Base-by-base conservation (phyloP, 2,113 vertebrate species). In the Lontra canadensis region DNA sequence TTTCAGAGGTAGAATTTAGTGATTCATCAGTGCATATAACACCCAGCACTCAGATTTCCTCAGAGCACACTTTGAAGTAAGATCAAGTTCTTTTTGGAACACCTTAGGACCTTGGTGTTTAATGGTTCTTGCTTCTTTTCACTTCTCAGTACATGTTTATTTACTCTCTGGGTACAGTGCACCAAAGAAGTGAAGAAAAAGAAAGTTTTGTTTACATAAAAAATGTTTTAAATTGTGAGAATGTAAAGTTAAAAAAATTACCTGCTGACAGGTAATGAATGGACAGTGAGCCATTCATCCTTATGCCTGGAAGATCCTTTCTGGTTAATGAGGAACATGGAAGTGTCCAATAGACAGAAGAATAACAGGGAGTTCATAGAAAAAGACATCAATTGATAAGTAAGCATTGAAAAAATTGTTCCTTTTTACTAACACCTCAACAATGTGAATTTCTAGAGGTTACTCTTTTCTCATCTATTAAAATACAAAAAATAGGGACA, bases 331-430 rank as follows among this genome's bases (percentile, higher is more conserved):
- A 71, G n/a, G 42, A 81, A 11, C 25, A 14, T 7, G 6, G 9
- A 49, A 29, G 10, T 20, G 13, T 39, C 34, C 61, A 29, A 18
- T 0, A 42, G 61, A 18, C 49, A 21, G 29, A 47, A 31, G 59
- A 47, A 52, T 73, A 21, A 29, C 36, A 44, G n/a, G 42, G 14
- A 36, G 21, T 34, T 52, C 13, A 44, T 6, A 47, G 74, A 73
- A 80, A 71, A 65, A 49, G 26, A 11, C 36, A 23, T 26, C 36
- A 1, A 0, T 0, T 9, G 13, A 17, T 17, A 7, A 15, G 4
- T 14, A 29, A 47, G n/a, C 55, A 11, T 14, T 47, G 26, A 18
- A 3, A 18, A 8, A 5, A 6, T 0, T 4, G 49, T 14, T n/a
- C 49, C 15, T 10, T 3, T 67, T 78, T 3, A 23, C 17, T 12